Conservation (phyloP, 2,888 invertebrate species). For the Epinotia ramella region DNA sequence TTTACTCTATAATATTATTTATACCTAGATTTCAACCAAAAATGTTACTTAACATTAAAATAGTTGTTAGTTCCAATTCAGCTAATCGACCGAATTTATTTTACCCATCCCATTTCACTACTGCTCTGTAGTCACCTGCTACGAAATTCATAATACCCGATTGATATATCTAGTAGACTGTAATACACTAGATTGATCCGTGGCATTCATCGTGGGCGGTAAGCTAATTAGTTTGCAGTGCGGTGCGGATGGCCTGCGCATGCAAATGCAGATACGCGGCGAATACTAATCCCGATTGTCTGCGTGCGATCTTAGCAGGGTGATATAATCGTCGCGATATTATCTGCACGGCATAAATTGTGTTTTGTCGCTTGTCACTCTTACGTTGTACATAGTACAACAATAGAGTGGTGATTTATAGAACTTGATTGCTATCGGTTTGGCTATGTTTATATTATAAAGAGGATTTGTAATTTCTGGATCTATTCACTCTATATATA, state of each 20-base stretch:
- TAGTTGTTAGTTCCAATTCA: too few species aligned
- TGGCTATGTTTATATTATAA: too few species aligned
- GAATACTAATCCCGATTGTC: slow-evolving; percentile 27
- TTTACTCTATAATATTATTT: too few species aligned
- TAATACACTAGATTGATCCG: background rate
- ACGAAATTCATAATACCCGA: background rate
- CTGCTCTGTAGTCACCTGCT: background rate
- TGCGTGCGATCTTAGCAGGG: slow-evolving; percentile 20
- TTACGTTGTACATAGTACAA: background rate
- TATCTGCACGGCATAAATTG: background rate
- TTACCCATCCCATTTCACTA: too few species aligned
- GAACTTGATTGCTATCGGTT: too few species aligned
- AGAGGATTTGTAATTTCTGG: too few species aligned
- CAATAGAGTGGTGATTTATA: background rate
- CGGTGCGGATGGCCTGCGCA: slow-evolving; percentile 3
- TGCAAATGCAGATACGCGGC: slow-evolving; percentile 4
- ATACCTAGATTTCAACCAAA: too few species aligned
- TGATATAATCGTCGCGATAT: too few species aligned
- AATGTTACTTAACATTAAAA: too few species aligned
- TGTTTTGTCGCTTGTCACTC: background rate
- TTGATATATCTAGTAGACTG: too few species aligned
- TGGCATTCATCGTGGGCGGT: slow-evolving; percentile 2
- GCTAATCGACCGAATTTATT: too few species aligned
- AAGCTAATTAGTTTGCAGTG: slow-evolving; percentile 13
- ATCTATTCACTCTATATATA: too few species aligned